Evolutionary conservation across 2,888 invertebrate genomes (phyloP), one percentile per base, ranked within the genome.

Genomic region (Physocephala rufipes): DNA sequence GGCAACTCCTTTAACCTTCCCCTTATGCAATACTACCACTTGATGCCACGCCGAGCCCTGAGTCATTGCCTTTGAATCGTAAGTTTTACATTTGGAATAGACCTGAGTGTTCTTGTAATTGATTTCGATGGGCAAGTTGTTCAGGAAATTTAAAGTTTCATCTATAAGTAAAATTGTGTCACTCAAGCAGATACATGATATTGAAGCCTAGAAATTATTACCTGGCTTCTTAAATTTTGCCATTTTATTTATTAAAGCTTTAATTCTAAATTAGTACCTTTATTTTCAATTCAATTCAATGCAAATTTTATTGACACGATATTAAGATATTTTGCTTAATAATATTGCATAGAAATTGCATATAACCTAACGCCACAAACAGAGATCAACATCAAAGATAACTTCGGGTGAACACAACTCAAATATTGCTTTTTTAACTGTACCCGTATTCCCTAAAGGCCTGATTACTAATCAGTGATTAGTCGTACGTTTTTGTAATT

Each of bases 41-140:
- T 82, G 80, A 66, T 83, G 81, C 85, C 85, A 85, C 2, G 79
- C 78, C 36, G 76, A 79, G 0, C 79, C 77, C 7, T 76, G 68
- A 43, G 78, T 80, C 67, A 81, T 80, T 0, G 76, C 65, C 4
- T 77, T 73, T 0, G 71, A 16, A 47, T 80, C 80, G 49, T 85
- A 84, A 2, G 45, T 63, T 24, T 68, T 79, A 28, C 79, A 79
- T 36, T 78, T 81, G 26, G 73, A 74, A 69, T 82, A 85, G 7
- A 78, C 73, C 12, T 73, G 67, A 0, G 79, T 71, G 5, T 76
- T 71, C 0, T 66, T 61, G 61, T 81, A 82, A 43, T 77, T 76
- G 7, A 85, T 64, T 7, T 74, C 71, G 49, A 85, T 84, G 0
- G 82, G 79, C 58, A 69, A 76, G 71, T 78, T 76, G 45, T 78